Evolutionary conservation across 1,140 invertebrate species (phyloP), one percentile per base, ranked within the genome.

Genomic region (Pseudachorutes palmiensis): DNA sequence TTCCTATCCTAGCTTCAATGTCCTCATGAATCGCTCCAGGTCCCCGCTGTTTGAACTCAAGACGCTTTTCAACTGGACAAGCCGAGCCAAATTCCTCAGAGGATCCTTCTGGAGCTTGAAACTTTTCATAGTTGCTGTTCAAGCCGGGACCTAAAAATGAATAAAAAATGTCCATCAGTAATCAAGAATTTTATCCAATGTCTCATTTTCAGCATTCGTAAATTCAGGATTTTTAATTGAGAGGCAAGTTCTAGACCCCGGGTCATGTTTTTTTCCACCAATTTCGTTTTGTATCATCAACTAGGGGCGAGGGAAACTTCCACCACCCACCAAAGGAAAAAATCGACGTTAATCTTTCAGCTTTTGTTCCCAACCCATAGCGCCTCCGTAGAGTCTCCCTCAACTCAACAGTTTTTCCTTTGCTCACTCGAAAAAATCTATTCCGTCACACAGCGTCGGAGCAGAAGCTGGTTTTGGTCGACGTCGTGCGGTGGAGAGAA

Each of bases 361-460:
- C 9, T 45, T 45, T 45, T 19, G 51, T 14, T 5, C 12, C 5
- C 9, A 19, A 14, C 12, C 24, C 24, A 55, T 22, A 14, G 14
- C 51, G 5, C 24, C 51, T 26, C 24, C 5, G 51, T 55, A 14
- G 24, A 12, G 3, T 19, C 24, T 24, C 12, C 51, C 24, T 55
- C 51, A 41, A 41, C 36, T 41, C 51, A 14, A 55, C 14, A 55
- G 24, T 55, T 55, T 55, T 55, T 55, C 24, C 5, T 12, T 12
- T 45, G 36, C 19, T 45, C 36, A 45, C 9, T 45, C 3, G 51
- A 24, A 55, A 55, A 55, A 55, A 55, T 55, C 51, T 55, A 55
- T 55, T 55, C 51, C 51, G 51, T 55, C 51, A 55, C 5, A 55
- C 24, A 24, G 51, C 51, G 51, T 55, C 51, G 51, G 24, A 19